A percentile compares a stretch with the other conserved stretches of the same genome.
phyloP scores from a whole-genome alignment of 2,113 vertebrate genomes.

The western clawed frog (Xenopus tropicalis) region UCB_Xtro_10.0 CM004452.2:40552501-40553000 shows the following conservation, averaged over 20 bases:
- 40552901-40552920: conserved; percentile 78
- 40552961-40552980: conserved; percentile 56
- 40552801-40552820: conserved; percentile 69
- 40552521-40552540: too few species aligned
- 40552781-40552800: conserved; percentile 71
- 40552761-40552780: conserved; percentile 84
- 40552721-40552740: conserved; percentile 82
- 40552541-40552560: too few species aligned
- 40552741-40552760: conserved; percentile 84
- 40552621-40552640: not conserved
- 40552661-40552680: not conserved
- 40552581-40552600: too few species aligned
- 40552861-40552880: conserved; percentile 73
- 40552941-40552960: conserved; percentile 58
- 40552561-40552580: too few species aligned
- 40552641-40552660: conserved; percentile 26
- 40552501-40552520: too few species aligned
- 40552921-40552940: conserved; percentile 71
- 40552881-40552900: conserved; percentile 76
- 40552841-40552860: conserved; percentile 72
- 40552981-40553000: conserved; percentile 49
- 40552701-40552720: conserved; percentile 85
- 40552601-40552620: too few species aligned
- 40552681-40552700: conserved; percentile 44
- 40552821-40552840: conserved; percentile 84